Evolutionary conservation across 2,797 vertebrate species (phyloP).

Genomic region (Ptychadena robeensis): DNA sequence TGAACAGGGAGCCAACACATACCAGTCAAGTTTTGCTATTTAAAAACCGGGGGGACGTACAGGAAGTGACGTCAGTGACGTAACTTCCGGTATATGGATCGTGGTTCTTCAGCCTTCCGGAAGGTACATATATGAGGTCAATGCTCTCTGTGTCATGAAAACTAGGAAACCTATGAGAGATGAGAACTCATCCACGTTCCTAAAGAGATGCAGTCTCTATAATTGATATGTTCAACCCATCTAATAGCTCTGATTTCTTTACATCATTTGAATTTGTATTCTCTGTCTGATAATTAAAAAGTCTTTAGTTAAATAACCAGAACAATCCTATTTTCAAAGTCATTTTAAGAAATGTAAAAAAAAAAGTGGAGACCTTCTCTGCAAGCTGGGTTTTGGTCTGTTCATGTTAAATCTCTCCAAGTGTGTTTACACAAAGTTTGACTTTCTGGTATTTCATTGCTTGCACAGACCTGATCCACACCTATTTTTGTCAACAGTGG

Average conservation of each 20-base stretch:
- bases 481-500: conserved; percentile 87
- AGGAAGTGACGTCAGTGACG: too few species aligned
- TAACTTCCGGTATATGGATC: too few species aligned
- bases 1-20: too few species aligned
- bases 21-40: too few species aligned
- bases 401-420: conserved; percentile 75
- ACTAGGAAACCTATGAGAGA: background rate
- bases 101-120: too few species aligned
- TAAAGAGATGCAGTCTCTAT: background rate
- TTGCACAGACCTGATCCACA: conserved; percentile 87
- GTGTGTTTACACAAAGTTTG: conserved; percentile 79
- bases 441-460: conserved; percentile 85
- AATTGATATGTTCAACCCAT: too few species aligned
- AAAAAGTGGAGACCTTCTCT: conserved; percentile 64
- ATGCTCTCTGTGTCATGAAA: background rate
- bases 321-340: conserved; percentile 4
- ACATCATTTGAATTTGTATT: background rate
- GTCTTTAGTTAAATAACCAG: background rate
- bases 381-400: conserved; percentile 75
- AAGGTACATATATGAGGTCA: background rate
- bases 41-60: too few species aligned
- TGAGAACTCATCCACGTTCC: background rate
- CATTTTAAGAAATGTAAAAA: conserved; percentile 20
- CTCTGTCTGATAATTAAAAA: background rate
- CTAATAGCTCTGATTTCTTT: background rate